A percentile compares a stretch with the other conserved stretches of the same genome.
Conservation (phyloP, 2,113 vertebrate genomes). For the Prionailurus viverrinus region DNA sequence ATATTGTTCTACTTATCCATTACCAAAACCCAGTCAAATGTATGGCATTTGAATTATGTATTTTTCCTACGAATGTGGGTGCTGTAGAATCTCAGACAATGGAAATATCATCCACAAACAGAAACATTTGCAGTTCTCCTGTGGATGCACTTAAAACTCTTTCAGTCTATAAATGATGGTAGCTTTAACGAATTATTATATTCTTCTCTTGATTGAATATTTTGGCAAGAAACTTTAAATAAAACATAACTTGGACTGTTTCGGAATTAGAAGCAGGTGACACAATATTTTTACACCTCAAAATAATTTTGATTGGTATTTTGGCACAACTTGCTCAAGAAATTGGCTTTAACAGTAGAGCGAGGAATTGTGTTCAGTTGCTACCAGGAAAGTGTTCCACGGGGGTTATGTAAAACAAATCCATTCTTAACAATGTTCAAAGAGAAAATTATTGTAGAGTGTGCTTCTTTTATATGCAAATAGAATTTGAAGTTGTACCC, state of each 20-base stretch:
- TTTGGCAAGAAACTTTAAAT: conserved; percentile 62
- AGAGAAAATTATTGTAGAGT: conserved; percentile 76
- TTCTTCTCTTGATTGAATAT: conserved; percentile 47
- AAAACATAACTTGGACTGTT: not conserved
- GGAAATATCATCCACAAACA: conserved; percentile 65
- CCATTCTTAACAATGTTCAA: conserved; percentile 64
- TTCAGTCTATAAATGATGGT: conserved; percentile 18
- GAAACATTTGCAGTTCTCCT: conserved; percentile 53
- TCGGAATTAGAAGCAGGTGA: conserved; percentile 66
- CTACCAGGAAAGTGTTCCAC: conserved; percentile 55
- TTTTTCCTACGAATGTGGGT: conserved; percentile 53
- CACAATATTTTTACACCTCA: conserved; percentile 71
- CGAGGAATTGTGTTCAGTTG: conserved; percentile 63
- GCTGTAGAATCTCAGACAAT: conserved; percentile 56
- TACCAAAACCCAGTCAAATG: not conserved
- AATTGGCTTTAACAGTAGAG: conserved; percentile 65
- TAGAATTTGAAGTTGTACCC: conserved; percentile 63
- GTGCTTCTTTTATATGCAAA: conserved; percentile 75
- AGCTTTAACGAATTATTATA: conserved; percentile 19
- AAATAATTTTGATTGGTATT: conserved; percentile 68
- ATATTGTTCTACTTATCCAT: conserved; percentile 7
- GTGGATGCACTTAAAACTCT: conserved; percentile 19
- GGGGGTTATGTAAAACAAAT: conserved; percentile 65
- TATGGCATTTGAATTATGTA: conserved; percentile 52
- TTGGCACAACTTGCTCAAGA: conserved; percentile 68